Conservation (phyloP, 2,113 vertebrate species). For the Brachyhypopomus occidentalis region DNA sequence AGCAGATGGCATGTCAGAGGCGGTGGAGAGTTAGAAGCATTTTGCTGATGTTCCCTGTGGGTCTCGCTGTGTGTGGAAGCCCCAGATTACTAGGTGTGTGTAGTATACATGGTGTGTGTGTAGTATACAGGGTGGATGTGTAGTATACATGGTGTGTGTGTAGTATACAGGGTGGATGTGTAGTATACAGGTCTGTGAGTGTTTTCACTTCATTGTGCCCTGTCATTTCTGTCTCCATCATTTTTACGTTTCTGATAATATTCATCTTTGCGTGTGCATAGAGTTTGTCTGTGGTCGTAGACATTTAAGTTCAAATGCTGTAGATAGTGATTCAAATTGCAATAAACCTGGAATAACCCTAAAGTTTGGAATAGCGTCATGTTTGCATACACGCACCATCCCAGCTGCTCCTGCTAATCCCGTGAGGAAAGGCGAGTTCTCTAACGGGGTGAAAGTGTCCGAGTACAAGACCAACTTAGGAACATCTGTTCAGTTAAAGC, state of each 20-base stretch:
- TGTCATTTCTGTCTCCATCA: background rate
- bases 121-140: too few relatives aligned
- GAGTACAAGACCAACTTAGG: slow-evolving; percentile 61
- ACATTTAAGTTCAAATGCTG: too few relatives aligned
- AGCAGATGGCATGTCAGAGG: slow-evolving; percentile 29
- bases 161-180: too few relatives aligned
- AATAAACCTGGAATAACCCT: too few relatives aligned
- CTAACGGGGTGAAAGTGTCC: slow-evolving; percentile 43
- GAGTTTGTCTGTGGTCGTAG: background rate
- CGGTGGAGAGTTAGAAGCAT: too few relatives aligned
- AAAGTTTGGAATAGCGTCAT: background rate
- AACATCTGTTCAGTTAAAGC: slow-evolving; percentile 57
- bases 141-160: too few relatives aligned
- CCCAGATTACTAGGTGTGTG: slow-evolving; percentile 55
- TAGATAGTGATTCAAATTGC: too few relatives aligned
- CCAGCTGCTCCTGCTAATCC: background rate
- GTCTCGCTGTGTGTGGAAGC: slow-evolving; percentile 53
- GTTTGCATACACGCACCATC: background rate
- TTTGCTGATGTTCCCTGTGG: too few relatives aligned
- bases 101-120: background rate
- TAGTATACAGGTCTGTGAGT: too few relatives aligned
- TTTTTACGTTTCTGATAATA: background rate
- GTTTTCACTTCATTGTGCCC: background rate
- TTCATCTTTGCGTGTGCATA: background rate
- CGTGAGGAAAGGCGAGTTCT: background rate